Base-by-base conservation (phyloP, 2,113 vertebrate genomes). In the Ceratotherium simum region DNA sequence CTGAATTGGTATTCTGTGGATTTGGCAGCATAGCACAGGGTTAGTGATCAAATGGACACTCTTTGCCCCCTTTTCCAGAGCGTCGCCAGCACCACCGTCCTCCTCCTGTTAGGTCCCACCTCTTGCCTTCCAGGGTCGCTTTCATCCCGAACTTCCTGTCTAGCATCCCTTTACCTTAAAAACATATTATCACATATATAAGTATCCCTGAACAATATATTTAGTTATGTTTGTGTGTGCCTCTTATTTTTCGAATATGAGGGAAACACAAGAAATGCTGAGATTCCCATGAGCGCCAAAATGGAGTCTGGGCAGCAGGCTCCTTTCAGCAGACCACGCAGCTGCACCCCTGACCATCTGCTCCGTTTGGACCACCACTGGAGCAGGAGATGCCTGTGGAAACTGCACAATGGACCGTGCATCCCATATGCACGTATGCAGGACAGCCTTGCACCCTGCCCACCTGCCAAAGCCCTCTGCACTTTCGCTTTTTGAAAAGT, bases 201-300 rank as follows among this genome's bases (percentile, higher is more conserved):
- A 54, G 13, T 95, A 62, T 58, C 1, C 60, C 36, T 72, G 87
- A 95, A 27, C 7, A 54, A 33, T 54, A 60, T 78, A 80, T 39
- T 84, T 73, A 80, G 23, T 17, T 46, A 51, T 70, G 12, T 86
- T 95, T 84, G 14, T 12, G 84, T 84, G 14, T 27, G 25, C 48
- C 69, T 75, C 73, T 84, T 48, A 78, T 83, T 88, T 84, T 93
- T 42, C 17, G 83, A 87, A 85, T 78, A 60, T 58, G 29, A 92
- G 3, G 3, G 36, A 69, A 83, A 73, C 8, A 48, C 73, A 39
- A 90, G 60, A 58, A 31, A 29, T 92, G 48, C 39, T 85, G 60
- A 58, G 36, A 64, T 33, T 36, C 4, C n/a, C 31, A 27, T 4
- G 3, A 80, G 21, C 31, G 13, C 21, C 58, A 54, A 92, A 88